phyloP scores from a whole-genome alignment of 1,140 invertebrate species.

The Zaprionus kolodkinae region DNA sequence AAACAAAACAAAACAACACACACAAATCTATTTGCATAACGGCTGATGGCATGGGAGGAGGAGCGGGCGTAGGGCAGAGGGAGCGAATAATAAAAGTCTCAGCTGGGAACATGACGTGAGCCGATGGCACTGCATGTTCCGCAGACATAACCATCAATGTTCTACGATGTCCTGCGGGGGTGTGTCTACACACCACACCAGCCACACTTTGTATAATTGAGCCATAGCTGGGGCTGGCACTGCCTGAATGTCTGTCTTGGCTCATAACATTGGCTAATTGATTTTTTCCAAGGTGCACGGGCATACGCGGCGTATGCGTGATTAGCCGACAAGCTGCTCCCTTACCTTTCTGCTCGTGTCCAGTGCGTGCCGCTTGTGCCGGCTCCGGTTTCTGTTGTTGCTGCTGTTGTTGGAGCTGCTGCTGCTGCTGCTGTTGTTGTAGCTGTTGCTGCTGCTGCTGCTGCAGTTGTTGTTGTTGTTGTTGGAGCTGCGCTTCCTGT shows the following conservation, averaged over 20 bases:
- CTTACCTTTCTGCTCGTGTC: slow-evolving; percentile 74
- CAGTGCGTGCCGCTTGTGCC: slow-evolving; percentile 50
- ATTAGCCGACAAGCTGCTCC: slow-evolving; percentile 24
- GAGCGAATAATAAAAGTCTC: not conserved
- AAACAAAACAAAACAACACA: slow-evolving; percentile 28
- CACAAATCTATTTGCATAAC: slow-evolving; percentile 72
- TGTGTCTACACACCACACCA: slow-evolving; percentile 47
- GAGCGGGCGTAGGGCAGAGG: not conserved
- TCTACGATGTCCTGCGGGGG: slow-evolving; percentile 47
- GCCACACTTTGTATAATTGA: slow-evolving; percentile 70
- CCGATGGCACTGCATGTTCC: slow-evolving; percentile 58
- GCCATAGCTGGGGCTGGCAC: slow-evolving; percentile 28
- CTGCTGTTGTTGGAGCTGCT: slow-evolving; percentile 28
- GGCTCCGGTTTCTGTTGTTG: slow-evolving; percentile 40
- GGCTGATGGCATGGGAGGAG: slow-evolving; percentile 3
- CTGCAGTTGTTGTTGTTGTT: slow-evolving; percentile 59
- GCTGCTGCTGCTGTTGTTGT: slow-evolving; percentile 36
- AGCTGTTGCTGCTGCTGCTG: slow-evolving; percentile 34
- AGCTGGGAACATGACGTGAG: slow-evolving; percentile 56
- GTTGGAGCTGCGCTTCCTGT: slow-evolving; percentile 39
- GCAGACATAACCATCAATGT: slow-evolving; percentile 69
- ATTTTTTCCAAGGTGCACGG: slow-evolving; percentile 44
- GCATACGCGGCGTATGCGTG: slow-evolving; percentile 62
- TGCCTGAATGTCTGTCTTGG: not conserved
- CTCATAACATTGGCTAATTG: slow-evolving; percentile 59